Base-by-base conservation (phyloP, 23 tunicate species). In the Phallusia fumigata region DNA sequence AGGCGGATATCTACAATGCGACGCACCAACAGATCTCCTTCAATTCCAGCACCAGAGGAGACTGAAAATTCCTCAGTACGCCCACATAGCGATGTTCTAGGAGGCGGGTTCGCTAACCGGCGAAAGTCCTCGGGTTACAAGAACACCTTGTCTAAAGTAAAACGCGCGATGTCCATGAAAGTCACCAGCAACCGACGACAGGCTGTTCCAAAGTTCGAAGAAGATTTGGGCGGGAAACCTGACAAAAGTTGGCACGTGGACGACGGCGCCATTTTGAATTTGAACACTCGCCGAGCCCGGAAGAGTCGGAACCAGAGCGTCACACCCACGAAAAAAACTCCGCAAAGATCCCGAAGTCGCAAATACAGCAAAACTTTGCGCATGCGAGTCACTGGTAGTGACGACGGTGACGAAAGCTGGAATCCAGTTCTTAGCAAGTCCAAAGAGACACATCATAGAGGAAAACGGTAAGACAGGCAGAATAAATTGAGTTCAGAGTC, bases 111-210 rank as follows among this genome's bases (percentile, higher is more conserved):
- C 10, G 5, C 34, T 1, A 33, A 30, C 77, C 26, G 40, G 12
- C 77, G 36, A 6, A 74, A 74, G 13, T 32, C 45, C 3, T 58
- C 69, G 2, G 28, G 28, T 6, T 58, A 58, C 16, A 58, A 58
- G 13, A 58, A 58, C 69, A 58, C 26, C 28, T 16, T 58, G 69
- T 58, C 69, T 21, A 58, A 58, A 58, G 77, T 74, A 19, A 74
- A 74, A 74, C 36, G 77, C 8, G 36, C 77, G 5, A 74, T 74
- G 77, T 74, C 77, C n/a, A 32, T 74, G 36, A 74, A 74, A 74
- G 40, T 74, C 0, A 31, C 45, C 10, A 30, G 34, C 30, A 74
- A 31, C n/a, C 22, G 22, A 32, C 45, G n/a, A 33, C 77, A 31
- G 77, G 32, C 31, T 26, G n/a, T 33, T 32, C 45, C 45, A 15